phyloP scores from a whole-genome alignment of 1,140 invertebrate genomes.

The Bombus pascuorum region DNA sequence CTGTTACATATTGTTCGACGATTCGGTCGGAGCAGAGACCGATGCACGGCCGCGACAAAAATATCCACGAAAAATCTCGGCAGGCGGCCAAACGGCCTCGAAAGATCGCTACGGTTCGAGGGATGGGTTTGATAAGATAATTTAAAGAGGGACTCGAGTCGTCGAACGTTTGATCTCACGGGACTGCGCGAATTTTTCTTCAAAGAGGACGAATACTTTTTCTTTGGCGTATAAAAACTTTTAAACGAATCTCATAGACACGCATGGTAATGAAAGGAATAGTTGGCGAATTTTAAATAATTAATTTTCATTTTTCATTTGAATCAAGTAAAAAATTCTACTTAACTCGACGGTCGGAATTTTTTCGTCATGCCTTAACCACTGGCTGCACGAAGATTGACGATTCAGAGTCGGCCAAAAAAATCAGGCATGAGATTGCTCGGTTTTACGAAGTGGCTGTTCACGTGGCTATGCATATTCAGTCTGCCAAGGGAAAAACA shows the following conservation, averaged over 20 bases:
- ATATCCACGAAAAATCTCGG: conserved; percentile 76
- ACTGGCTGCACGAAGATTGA: not conserved
- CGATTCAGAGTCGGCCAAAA: not conserved
- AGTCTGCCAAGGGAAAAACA: conserved; percentile 13
- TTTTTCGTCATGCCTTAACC: not conserved
- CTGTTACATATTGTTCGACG: conserved; percentile 25
- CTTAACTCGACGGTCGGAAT: not conserved
- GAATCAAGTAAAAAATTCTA: not conserved
- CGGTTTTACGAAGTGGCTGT: conserved; percentile 7
- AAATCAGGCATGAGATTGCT: not conserved
- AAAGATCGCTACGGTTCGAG: conserved; percentile 55
- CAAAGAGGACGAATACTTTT: too few relatives aligned
- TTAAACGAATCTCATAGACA: not conserved
- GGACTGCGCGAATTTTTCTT: too few relatives aligned
- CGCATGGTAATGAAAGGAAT: not conserved
- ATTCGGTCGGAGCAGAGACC: conserved; percentile 46
- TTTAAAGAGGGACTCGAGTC: conserved; percentile 8
- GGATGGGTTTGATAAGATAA: conserved; percentile 71
- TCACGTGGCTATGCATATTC: conserved; percentile 29
- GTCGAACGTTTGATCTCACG: too few relatives aligned
- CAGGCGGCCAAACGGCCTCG: conserved; percentile 70
- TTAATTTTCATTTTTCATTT: not conserved
- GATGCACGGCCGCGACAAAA: conserved; percentile 73
- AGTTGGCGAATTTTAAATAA: not conserved
- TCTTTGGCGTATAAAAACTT: not conserved